Conservation (phyloP, 2,888 invertebrate genomes). For the Ommatoiulus sabulosus region DNA sequence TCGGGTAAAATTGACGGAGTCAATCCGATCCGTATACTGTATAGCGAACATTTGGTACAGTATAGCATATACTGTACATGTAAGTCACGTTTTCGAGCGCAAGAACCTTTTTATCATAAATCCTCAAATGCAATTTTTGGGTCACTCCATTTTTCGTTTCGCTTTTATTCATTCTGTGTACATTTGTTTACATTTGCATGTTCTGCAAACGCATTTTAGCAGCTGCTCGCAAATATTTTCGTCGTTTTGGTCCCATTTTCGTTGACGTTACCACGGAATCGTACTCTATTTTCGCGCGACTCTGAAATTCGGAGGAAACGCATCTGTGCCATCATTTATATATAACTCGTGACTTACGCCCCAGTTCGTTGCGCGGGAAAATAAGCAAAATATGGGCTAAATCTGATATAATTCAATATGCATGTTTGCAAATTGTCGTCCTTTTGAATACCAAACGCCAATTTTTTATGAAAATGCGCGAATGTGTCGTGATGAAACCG, state of each 20-base stretch:
- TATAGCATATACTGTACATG: too few relatives aligned
- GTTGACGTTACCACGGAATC: constrained; percentile 5
- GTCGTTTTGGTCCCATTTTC: constrained; percentile 25
- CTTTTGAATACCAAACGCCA: constrained; percentile 10
- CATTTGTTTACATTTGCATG: constrained; percentile 41
- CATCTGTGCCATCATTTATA: constrained; percentile 38
- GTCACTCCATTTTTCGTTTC: background rate
- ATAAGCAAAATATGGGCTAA: background rate
- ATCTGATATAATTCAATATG: constrained; percentile 5
- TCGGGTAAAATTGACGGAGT: too few relatives aligned
- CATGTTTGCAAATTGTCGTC: background rate
- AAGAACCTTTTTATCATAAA: too few relatives aligned
- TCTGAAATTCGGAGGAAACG: background rate
- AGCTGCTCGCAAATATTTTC: constrained; percentile 35
- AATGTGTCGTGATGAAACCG: background rate
- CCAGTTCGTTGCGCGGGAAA: background rate
- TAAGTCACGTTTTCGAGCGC: too few relatives aligned
- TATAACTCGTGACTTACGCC: constrained; percentile 18
- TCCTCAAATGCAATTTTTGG: background rate
- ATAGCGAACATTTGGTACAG: too few relatives aligned
- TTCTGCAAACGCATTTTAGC: background rate
- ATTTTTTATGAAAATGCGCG: background rate
- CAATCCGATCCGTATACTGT: too few relatives aligned
- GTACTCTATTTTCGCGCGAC: constrained; percentile 18
- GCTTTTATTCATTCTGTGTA: background rate